Conservation (phyloP, 1,140 invertebrate species). For the Diabrotica virgifera region DNA sequence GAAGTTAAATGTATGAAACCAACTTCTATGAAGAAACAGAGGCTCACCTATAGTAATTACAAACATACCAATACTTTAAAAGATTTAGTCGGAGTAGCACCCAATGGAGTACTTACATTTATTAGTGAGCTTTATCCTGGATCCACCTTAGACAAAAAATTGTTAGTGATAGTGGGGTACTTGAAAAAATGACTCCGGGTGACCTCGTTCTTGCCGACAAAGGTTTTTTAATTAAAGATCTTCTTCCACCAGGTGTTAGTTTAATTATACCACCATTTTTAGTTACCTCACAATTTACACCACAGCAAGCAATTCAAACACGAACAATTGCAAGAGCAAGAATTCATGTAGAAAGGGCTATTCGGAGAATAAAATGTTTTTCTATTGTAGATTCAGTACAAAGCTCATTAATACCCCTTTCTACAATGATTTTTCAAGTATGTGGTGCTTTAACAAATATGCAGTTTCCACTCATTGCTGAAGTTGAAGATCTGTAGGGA, state of each 20-base stretch:
- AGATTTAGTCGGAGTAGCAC: conserved; percentile 26
- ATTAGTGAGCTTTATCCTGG: too few relatives aligned
- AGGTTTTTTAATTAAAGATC: conserved; percentile 28
- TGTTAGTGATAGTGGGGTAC: too few relatives aligned
- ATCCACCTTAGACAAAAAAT: too few relatives aligned
- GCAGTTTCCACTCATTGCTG: conserved; percentile 17
- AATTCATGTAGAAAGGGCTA: conserved; percentile 25
- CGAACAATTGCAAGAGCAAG: conserved; percentile 17
- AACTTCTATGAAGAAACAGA: conserved; percentile 18
- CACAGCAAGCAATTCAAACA: conserved; percentile 20
- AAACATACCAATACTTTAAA: conserved; percentile 25
- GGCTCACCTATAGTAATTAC: conserved; percentile 23
- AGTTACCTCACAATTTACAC: conserved; percentile 21
- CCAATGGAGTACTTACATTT: conserved; percentile 27
- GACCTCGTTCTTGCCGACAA: conserved; percentile 27
- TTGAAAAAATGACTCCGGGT: conserved; percentile 15
- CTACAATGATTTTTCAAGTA: conserved; percentile 15
- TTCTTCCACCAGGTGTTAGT: conserved; percentile 24
- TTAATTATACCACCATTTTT: conserved; percentile 29
- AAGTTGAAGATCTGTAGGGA: conserved; percentile 14
- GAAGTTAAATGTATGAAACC: conserved; percentile 20
- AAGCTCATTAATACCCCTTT: conserved; percentile 3
- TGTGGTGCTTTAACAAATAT: conserved; percentile 21
- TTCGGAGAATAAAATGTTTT: conserved; percentile 22
- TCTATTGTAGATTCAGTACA: conserved; percentile 24